Base-by-base conservation (phyloP, 2,888 invertebrate species). In the Synergus umbraculus region DNA sequence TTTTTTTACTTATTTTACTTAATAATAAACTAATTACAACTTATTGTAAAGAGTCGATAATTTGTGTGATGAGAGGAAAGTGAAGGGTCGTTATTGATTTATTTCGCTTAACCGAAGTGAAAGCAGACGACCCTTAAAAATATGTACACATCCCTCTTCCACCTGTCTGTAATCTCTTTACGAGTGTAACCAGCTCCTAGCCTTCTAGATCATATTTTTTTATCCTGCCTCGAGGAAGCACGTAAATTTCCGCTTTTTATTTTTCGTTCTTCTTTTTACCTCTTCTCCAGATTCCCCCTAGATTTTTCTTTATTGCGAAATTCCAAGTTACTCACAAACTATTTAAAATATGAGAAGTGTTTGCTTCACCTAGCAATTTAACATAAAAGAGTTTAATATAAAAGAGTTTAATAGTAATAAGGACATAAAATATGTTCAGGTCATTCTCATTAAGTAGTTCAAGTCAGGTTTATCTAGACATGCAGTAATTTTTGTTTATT, bases 81-180 rank as follows among this genome's bases (percentile, higher is more conserved):
- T 69, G 9, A 46, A 69, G 15, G 3, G 13, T 54, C 18, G 73
- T 73, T 73, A 73, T 73, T 73, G 73, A 73, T 73, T 73, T 73
- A 58, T 58, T 18, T 73, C 41, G 29, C 4, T 41, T 37, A 73
- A n/a, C 2, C 29, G 7, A 73, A n/a, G 12, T n/a, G 10, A 54
- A n/a, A 41, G 12, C 54, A 15, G 18, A 37, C 73, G 54, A 49
- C 54, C 54, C 54, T 73, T 73, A 73, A 58, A 73, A 58, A 58
- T 73, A 73, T 73, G n/a, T 73, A 37, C 37, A 37, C 54, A 54
- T 15, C 29, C 54, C 5, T 8, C 5, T 8, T 2, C 37, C n/a
- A n/a, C 54, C 15, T 73, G 54, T 73, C 54, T n/a, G 29, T 58
- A 73, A 73, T 58, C 18, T 73, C 12, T 58, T 58, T 73, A 73